phyloP scores from a whole-genome alignment of 2,888 invertebrate genomes.

The Isoperla grammatica region DNA sequence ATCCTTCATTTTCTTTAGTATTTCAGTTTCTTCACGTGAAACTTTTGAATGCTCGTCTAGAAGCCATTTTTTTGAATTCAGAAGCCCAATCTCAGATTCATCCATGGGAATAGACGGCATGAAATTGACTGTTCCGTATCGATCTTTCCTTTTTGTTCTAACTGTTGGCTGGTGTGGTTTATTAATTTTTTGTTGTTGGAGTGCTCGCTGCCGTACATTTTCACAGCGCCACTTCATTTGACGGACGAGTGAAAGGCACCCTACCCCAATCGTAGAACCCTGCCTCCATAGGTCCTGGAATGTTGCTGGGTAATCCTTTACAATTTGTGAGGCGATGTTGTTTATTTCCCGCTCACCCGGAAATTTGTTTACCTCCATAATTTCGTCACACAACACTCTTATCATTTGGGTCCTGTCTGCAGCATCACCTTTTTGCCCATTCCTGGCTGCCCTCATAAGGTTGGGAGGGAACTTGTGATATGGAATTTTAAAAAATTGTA shows the following conservation, averaged over 20 bases:
- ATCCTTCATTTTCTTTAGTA: neutral
- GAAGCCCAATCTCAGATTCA: neutral
- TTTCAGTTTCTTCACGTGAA: neutral
- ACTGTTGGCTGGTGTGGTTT: neutral
- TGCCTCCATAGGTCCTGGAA: neutral
- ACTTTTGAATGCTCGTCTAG: neutral
- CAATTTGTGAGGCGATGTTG: neutral
- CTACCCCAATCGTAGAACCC: neutral
- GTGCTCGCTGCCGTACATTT: neutral
- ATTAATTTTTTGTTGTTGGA: neutral
- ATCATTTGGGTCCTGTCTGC: neutral
- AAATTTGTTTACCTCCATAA: neutral
- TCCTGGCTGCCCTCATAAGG: neutral
- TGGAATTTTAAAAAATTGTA: neutral
- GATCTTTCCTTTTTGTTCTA: neutral
- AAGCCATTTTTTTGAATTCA: neutral
- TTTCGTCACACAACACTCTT: neutral
- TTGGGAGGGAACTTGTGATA: conserved; percentile 1
- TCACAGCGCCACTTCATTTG: neutral
- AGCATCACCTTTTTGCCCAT: neutral
- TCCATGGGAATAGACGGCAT: neutral
- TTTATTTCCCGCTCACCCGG: neutral
- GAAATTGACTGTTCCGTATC: neutral
- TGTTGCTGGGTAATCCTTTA: neutral
- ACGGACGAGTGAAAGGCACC: neutral